A percentile compares a stretch with the other conserved stretches of the same genome.
These are phyloP conservation scores for Ctenomys sociabilis DNA, from an alignment of 2,113 vertebrate genomes.

Conservation along the genomic window DNA sequence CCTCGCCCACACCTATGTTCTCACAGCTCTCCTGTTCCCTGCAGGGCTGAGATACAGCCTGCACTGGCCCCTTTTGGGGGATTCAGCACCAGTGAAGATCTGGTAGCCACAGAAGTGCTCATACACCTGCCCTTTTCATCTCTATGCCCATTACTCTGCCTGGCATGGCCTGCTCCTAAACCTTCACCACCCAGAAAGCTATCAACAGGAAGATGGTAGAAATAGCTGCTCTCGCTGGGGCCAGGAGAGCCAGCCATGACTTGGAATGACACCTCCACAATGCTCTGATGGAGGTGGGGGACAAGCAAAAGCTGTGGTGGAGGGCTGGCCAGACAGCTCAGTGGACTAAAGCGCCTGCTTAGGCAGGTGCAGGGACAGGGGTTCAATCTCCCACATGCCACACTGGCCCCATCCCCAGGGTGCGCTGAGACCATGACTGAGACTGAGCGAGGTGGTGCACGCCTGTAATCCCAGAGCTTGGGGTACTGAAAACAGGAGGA, in stretches of 20 bases:
- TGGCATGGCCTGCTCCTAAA: neutral
- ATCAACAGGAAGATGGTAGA: neutral
- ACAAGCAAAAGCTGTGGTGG: rapidly evolving
- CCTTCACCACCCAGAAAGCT: neutral
- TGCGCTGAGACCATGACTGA: too few species aligned
- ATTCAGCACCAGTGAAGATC: neutral
- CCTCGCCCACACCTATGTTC: rapidly evolving
- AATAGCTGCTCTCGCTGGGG: neutral
- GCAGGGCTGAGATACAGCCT: neutral
- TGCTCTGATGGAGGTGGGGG: neutral
- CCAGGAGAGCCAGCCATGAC: neutral
- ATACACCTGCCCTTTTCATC: neutral
- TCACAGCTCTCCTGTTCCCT: neutral
- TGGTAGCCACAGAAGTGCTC: neutral
- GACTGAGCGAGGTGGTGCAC: too few species aligned
- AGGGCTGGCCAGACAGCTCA: too few species aligned
- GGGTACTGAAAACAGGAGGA: too few species aligned
- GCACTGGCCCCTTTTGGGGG: neutral
- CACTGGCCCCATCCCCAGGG: too few species aligned
- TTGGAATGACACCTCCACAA: neutral
- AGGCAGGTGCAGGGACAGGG: too few species aligned
- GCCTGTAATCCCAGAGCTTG: too few species aligned
- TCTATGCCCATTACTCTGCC: neutral
- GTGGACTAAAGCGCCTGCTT: too few species aligned
- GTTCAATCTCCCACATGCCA: too few species aligned